phyloP scores from a whole-genome alignment of 2,113 vertebrate species.

The Archocentrus centrarchus region DNA sequence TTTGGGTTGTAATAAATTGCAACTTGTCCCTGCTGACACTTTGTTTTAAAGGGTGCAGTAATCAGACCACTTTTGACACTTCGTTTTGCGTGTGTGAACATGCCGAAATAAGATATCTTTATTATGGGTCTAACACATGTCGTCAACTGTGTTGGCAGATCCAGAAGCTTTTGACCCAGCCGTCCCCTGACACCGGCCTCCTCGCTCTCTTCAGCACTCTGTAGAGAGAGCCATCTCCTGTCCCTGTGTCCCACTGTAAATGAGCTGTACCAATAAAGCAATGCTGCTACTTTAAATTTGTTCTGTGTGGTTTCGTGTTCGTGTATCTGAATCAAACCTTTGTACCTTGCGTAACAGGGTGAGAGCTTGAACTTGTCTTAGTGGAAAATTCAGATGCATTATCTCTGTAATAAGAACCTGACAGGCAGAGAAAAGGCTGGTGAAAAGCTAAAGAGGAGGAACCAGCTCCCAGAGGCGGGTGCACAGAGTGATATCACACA shows the following conservation, averaged over 20 bases:
- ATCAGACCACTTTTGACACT: not conserved
- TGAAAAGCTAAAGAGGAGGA: constrained; percentile 38
- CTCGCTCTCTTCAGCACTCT: constrained; percentile 82
- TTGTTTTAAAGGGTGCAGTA: not conserved
- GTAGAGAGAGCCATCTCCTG: constrained; percentile 52
- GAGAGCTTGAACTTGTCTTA: not conserved
- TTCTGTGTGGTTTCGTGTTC: not conserved
- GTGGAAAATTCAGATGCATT: not conserved
- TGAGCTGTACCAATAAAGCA: constrained; percentile 53
- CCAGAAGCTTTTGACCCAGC: constrained; percentile 86
- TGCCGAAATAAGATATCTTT: not conserved
- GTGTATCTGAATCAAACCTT: not conserved
- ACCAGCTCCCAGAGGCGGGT: constrained; percentile 49
- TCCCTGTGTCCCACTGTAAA: constrained; percentile 16
- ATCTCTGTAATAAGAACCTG: not conserved
- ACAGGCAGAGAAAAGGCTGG: not conserved
- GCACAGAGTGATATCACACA: constrained; percentile 59
- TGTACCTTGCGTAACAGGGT: not conserved
- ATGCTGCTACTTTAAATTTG: constrained; percentile 22
- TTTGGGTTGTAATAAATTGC: not conserved
- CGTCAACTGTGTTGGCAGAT: constrained; percentile 77
- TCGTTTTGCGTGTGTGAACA: not conserved
- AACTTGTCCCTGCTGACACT: not conserved
- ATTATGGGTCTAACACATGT: not conserved
- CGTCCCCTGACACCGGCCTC: constrained; percentile 87